Percentiles rank a stretch among this genome's conserved stretches.
phyloP scores from a whole-genome alignment of 2,113 vertebrate species.

The Gnathochromis pfefferi region DNA sequence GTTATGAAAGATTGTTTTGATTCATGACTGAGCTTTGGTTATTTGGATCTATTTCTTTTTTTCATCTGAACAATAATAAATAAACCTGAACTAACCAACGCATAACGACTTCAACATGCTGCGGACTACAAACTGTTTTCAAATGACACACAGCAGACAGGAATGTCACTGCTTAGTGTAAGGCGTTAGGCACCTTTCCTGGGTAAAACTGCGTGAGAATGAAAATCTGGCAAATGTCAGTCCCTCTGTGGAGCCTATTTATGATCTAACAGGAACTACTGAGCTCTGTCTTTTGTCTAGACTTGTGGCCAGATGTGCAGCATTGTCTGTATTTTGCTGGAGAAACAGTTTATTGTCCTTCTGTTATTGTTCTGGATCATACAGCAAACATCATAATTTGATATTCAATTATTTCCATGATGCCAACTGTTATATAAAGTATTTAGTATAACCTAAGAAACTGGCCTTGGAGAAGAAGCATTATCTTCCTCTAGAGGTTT shows the following conservation, averaged over 20 bases:
- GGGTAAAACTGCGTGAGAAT: background rate
- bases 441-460: background rate
- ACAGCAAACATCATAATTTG: background rate
- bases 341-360: background rate
- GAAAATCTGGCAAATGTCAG: conserved; percentile 5
- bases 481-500: background rate
- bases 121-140: background rate
- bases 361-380: background rate
- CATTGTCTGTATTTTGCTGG: background rate
- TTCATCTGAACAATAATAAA: background rate
- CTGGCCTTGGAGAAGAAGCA: background rate
- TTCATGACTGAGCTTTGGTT: background rate
- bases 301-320: background rate
- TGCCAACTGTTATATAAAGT: background rate
- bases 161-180: background rate
- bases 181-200: background rate
- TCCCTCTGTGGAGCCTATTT: background rate
- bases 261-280: background rate
- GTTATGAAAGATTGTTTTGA: background rate
- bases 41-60: background rate
- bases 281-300: background rate
- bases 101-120: background rate
- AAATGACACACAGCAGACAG: background rate
- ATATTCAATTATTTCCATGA: background rate
- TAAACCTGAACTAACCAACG: background rate